Base-by-base conservation (phyloP, 1,140 invertebrate species). In the Temnothorax longispinosus region DNA sequence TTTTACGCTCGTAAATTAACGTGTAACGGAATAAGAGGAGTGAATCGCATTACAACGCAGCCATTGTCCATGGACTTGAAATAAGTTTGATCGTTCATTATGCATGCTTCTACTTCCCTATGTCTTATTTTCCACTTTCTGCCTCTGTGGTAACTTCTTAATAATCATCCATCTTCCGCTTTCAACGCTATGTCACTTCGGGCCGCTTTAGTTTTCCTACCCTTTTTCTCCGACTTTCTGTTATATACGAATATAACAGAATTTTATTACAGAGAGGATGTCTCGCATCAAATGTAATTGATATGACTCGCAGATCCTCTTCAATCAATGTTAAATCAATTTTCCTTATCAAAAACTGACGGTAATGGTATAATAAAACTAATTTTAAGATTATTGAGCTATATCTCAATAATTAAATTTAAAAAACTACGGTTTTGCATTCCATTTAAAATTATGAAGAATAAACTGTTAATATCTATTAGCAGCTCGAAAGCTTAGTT, bases 91-190 rank as follows among this genome's bases (percentile, higher is more conserved):
- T 74, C 80, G 80, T 84, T 44, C 27, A 84, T 84, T 84, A 84
- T 84, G 80, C 54, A 84, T 84, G 80, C 69, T 60, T 74, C 27
- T 84, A 75, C 80, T 74, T 75, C 35, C 80, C 41, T 62, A 38
- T 84, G 80, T 84, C 69, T 84, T 84, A 84, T 84, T 84, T 84
- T 84, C 80, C 54, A 84, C 80, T 84, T 84, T 62, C 41, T 60
- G 69, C 32, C 80, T 27, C 27, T 35, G 54, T 50, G 54, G 69
- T 84, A 84, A 84, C 80, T 84, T 84, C 69, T 84, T 84, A 84
- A 84, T 84, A 84, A 84, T 84, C 80, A 84, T 84, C 80, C 56
- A 84, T 84, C 80, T 84, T 84, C 80, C 54, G 69, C 69, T 84
- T 84, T 84, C 80, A 74, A 75, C 80, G 27, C 41, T 86, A 67